A percentile compares a stretch with the other conserved stretches of the same genome.
Evolutionary conservation across 92 coral and sea anemone genomes (phyloP).

Genomic region (Micromussa lordhowensis): DNA sequence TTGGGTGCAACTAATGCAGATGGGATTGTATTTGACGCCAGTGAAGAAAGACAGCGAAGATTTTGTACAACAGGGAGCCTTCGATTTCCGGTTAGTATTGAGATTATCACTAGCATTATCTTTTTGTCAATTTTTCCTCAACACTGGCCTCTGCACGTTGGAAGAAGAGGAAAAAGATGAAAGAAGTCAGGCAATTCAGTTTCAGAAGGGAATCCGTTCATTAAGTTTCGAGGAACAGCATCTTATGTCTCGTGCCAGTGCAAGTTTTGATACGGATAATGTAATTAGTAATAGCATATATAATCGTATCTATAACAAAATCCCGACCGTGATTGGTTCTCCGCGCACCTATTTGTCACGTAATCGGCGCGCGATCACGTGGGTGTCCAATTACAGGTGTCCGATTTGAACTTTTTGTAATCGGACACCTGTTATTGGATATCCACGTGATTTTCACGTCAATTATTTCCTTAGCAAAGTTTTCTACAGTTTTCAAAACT

Average conservation of each 20-base stretch:
- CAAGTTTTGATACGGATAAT: background rate
- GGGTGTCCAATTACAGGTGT: too few species aligned
- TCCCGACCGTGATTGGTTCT: too few species aligned
- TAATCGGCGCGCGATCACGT: too few species aligned
- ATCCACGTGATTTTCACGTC: too few species aligned
- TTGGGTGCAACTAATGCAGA: constrained; percentile 9
- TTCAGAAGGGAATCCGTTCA: too few species aligned
- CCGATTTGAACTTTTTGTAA: too few species aligned
- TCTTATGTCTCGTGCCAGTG: constrained; percentile 3
- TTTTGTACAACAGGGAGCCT: constrained; percentile 28
- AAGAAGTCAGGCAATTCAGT: constrained; percentile 7
- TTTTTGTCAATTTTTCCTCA: background rate
- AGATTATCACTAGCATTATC: too few species aligned
- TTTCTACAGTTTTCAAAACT: too few species aligned
- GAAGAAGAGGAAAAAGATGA: constrained; percentile 14
- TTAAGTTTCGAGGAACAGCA: constrained; percentile 13
- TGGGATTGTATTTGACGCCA: constrained; percentile 13
- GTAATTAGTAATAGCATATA: background rate
- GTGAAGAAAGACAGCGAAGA: constrained; percentile 32
- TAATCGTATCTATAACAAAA: too few species aligned
- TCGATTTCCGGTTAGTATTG: background rate
- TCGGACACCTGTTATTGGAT: too few species aligned
- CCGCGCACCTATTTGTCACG: too few species aligned
- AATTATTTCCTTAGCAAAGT: too few species aligned
- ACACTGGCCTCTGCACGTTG: constrained; percentile 34